Evolutionary conservation across 2,888 invertebrate species (phyloP).

Genomic region (Dynastes maya): DNA sequence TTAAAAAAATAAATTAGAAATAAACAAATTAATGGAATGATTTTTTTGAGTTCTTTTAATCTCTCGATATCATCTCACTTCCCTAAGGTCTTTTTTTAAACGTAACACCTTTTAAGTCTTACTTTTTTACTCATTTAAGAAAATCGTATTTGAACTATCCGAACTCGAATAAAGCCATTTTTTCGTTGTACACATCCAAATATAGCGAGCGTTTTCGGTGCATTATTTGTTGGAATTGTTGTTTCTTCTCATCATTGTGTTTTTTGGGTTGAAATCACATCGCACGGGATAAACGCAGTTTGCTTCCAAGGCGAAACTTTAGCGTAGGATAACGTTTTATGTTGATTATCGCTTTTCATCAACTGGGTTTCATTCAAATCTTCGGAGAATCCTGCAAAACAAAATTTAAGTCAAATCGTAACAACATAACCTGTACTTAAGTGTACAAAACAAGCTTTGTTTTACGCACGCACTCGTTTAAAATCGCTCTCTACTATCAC

Average conservation of each 20-base stretch:
- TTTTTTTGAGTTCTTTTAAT: slow-evolving; percentile 27
- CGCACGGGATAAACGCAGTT: slow-evolving; percentile 6
- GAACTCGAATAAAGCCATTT: slow-evolving; percentile 71
- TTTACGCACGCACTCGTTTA: slow-evolving; percentile 3
- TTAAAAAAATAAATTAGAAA: slow-evolving; percentile 40
- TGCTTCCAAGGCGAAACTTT: slow-evolving; percentile 5
- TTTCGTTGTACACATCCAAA: slow-evolving; percentile 56
- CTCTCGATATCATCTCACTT: slow-evolving; percentile 41
- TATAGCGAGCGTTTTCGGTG: slow-evolving; percentile 38
- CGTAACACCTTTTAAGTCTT: slow-evolving; percentile 51
- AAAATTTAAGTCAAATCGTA: slow-evolving; percentile 59
- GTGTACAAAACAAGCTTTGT: slow-evolving; percentile 48
- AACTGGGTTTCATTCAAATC: slow-evolving; percentile 54
- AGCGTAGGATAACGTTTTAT: not conserved
- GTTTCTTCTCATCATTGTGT: slow-evolving; percentile 47
- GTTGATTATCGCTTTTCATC: not conserved
- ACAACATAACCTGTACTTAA: slow-evolving; percentile 66
- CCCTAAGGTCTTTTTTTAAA: slow-evolving; percentile 7
- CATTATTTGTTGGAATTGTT: slow-evolving; percentile 39
- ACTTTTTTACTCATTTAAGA: slow-evolving; percentile 35
- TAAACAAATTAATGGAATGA: slow-evolving; percentile 41
- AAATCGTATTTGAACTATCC: slow-evolving; percentile 61
- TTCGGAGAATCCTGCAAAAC: slow-evolving; percentile 56
- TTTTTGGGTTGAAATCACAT: slow-evolving; percentile 40
- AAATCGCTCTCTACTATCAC: slow-evolving; percentile 17